Percentiles rank a stretch among this genome's conserved stretches.
Evolutionary conservation across 2,113 vertebrate genomes (phyloP).

Genomic region (Strix aluco): DNA sequence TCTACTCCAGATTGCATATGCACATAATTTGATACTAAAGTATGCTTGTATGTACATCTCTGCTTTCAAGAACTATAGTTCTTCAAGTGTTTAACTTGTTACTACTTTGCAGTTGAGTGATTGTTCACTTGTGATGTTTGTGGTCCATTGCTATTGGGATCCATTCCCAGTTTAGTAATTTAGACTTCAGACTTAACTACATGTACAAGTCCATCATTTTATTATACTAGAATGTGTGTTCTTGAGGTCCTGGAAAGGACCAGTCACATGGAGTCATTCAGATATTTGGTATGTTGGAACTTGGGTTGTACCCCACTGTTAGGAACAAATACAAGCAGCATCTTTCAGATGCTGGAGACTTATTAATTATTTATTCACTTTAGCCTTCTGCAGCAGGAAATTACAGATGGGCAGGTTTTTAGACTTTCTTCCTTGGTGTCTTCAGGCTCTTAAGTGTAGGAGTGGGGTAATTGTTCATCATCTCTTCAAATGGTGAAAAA

Average conservation of each 20-base stretch:
- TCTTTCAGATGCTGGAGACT: not conserved
- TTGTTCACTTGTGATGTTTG: not conserved
- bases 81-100: not conserved
- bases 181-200: not conserved
- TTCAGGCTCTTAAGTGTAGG: not conserved
- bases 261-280: not conserved
- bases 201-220: rapidly evolving
- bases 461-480: not conserved
- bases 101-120: not conserved
- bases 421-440: not conserved
- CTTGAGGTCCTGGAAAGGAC: rapidly evolving
- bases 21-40: not conserved
- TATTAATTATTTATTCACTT: not conserved
- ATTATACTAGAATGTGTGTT: not conserved
- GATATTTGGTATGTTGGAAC: not conserved
- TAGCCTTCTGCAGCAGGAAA: not conserved
- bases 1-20: not conserved
- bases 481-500: not conserved
- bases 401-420: not conserved
- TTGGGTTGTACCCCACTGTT: not conserved
- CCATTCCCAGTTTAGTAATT: not conserved
- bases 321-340: not conserved
- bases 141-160: not conserved
- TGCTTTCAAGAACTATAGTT: not conserved
- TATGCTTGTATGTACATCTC: not conserved